phyloP scores from a whole-genome alignment of 2,888 invertebrate genomes.

The Odontocolon sp. region DNA sequence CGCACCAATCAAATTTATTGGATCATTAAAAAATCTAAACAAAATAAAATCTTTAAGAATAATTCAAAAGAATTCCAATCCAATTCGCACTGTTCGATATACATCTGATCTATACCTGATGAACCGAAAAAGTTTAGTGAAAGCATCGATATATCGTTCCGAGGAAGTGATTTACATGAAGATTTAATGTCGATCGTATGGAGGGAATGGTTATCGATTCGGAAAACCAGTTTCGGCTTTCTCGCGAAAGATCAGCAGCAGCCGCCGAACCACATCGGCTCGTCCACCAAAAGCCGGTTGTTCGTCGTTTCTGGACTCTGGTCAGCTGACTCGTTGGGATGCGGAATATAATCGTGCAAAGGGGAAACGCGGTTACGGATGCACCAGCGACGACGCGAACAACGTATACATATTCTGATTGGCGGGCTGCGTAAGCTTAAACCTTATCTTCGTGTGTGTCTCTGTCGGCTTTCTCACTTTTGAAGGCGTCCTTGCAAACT shows the following conservation, averaged over 20 bases:
- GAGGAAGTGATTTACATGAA: conserved; percentile 43
- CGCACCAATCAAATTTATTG: too few relatives aligned
- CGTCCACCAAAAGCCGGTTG: conserved; percentile 30
- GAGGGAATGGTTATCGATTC: conserved; percentile 52
- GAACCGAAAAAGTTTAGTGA: neutral
- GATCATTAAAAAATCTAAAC: too few relatives aligned
- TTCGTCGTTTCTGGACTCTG: conserved; percentile 35
- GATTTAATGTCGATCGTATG: conserved; percentile 47
- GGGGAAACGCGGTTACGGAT: conserved; percentile 73
- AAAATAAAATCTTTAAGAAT: too few relatives aligned
- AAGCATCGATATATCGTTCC: neutral
- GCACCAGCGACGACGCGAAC: conserved; percentile 67
- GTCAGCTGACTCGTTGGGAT: conserved; percentile 67
- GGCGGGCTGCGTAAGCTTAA: conserved; percentile 1
- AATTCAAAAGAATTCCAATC: too few relatives aligned
- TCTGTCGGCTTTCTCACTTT: conserved; percentile 20
- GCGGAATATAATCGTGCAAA: conserved; percentile 28
- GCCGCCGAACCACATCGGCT: neutral
- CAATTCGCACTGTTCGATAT: too few relatives aligned
- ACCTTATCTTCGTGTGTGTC: conserved; percentile 4
- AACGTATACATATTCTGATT: conserved; percentile 9
- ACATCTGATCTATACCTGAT: too few relatives aligned
- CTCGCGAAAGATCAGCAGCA: conserved; percentile 38
- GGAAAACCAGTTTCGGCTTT: conserved; percentile 54
- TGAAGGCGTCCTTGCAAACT: conserved; percentile 79